phyloP scores from a whole-genome alignment of 2,113 vertebrate genomes.

The Macrotis lagotis region DNA sequence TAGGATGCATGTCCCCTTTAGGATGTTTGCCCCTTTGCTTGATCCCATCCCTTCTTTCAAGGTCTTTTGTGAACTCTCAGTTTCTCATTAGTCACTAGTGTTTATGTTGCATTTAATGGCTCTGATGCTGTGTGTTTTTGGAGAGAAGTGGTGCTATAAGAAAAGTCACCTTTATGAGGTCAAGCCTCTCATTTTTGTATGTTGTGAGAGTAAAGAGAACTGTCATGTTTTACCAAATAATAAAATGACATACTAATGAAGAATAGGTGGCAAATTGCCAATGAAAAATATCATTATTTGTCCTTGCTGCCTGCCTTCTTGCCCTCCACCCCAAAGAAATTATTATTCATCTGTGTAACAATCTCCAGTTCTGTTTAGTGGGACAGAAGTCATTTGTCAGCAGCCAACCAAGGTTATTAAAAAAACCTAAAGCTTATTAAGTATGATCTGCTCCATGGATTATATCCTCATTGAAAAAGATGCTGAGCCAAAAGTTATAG shows the following conservation, averaged over 20 bases:
- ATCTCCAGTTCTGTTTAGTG: neutral
- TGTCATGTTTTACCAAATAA: neutral
- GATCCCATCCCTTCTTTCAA: neutral
- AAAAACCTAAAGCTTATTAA: slow-evolving; percentile 26
- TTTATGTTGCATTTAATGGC: neutral
- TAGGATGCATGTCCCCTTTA: no score
- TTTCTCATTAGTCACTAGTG: neutral
- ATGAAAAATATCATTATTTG: neutral
- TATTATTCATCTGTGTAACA: slow-evolving; percentile 62
- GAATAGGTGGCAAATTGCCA: neutral
- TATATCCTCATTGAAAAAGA: slow-evolving; percentile 52
- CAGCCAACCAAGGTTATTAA: neutral
- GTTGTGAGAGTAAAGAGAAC: neutral
- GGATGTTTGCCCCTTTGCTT: neutral
- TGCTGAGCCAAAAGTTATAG: slow-evolving; percentile 65
- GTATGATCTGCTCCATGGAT: slow-evolving; percentile 69
- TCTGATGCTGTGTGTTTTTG: neutral
- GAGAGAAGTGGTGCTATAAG: neutral
- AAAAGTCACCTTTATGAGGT: neutral
- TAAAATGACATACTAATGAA: neutral
- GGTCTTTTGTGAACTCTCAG: neutral
- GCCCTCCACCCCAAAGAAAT: slow-evolving; percentile 14
- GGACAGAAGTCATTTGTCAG: neutral
- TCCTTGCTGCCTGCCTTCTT: neutral
- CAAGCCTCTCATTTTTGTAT: neutral